Percentiles rank a stretch among this genome's conserved stretches.
Conservation (phyloP, 2,113 vertebrate genomes). For the Galemys pyrenaicus region DNA sequence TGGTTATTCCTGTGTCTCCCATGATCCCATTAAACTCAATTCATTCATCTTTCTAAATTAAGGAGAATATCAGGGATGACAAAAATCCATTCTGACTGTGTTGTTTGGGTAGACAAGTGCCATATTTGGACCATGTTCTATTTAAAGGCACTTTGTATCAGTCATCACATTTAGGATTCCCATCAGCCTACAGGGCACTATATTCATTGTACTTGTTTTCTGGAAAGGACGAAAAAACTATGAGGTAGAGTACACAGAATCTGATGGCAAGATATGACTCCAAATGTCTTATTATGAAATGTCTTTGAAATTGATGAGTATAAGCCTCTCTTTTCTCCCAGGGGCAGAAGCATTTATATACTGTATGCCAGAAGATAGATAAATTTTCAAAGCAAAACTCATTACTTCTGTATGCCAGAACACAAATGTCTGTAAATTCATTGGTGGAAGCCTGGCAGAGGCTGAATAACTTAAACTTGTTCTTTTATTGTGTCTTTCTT, state of each 20-base stretch:
- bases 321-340: background rate
- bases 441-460: background rate
- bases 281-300: background rate
- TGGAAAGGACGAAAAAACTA: background rate
- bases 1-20: background rate
- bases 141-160: background rate
- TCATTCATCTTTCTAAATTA: background rate
- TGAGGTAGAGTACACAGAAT: background rate
- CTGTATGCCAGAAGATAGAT: background rate
- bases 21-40: background rate
- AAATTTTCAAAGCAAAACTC: background rate
- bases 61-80: background rate
- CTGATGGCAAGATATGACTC: background rate
- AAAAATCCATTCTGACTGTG: background rate
- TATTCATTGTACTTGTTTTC: background rate
- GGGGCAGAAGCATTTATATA: background rate
- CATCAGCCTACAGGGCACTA: accelerated
- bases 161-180: background rate
- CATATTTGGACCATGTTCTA: background rate
- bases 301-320: background rate
- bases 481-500: background rate
- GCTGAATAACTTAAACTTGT: background rate
- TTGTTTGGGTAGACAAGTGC: background rate
- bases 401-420: background rate
- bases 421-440: background rate